phyloP scores from a whole-genome alignment of 2,797 vertebrate species.

The Salmo trutta region DNA sequence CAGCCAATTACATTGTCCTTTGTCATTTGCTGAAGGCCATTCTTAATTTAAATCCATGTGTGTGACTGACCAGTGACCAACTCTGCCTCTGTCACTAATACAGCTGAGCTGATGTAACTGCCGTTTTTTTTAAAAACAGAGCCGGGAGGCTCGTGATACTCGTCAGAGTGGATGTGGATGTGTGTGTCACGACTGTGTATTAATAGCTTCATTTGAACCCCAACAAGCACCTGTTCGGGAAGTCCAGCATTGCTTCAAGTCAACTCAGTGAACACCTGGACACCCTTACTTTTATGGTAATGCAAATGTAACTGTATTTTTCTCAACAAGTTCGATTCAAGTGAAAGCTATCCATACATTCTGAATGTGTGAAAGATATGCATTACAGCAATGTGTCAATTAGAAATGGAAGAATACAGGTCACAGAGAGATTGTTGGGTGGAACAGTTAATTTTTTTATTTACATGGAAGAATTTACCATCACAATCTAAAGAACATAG shows the following conservation, averaged over 20 bases:
- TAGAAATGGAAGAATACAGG: neutral
- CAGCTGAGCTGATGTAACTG: slow-evolving; percentile 12
- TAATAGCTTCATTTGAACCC: slow-evolving; percentile 9
- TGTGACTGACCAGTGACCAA: slow-evolving; percentile 28
- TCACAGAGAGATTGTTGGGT: neutral
- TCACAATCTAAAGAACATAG: slow-evolving; percentile 27
- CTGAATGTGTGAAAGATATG: neutral
- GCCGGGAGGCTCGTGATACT: slow-evolving; percentile 8
- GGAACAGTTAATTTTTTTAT: slow-evolving; percentile 60
- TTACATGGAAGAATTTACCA: slow-evolving; percentile 51
- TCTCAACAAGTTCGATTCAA: neutral
- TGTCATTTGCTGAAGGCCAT: neutral
- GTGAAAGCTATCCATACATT: neutral
- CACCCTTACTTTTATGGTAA: neutral
- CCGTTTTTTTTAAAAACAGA: neutral
- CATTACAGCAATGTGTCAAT: neutral
- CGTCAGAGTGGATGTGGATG: neutral
- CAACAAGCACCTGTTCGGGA: neutral
- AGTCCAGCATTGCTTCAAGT: neutral
- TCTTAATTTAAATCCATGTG: slow-evolving; percentile 6
- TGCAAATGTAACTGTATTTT: neutral
- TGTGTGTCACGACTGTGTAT: slow-evolving; percentile 25
- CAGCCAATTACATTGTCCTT: no score
- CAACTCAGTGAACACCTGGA: neutral
- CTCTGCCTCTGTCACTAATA: slow-evolving; percentile 6